Evolutionary conservation across 2,888 invertebrate genomes (phyloP), one percentile per base, ranked within the genome.

Genomic region (Callosobruchus maculatus): DNA sequence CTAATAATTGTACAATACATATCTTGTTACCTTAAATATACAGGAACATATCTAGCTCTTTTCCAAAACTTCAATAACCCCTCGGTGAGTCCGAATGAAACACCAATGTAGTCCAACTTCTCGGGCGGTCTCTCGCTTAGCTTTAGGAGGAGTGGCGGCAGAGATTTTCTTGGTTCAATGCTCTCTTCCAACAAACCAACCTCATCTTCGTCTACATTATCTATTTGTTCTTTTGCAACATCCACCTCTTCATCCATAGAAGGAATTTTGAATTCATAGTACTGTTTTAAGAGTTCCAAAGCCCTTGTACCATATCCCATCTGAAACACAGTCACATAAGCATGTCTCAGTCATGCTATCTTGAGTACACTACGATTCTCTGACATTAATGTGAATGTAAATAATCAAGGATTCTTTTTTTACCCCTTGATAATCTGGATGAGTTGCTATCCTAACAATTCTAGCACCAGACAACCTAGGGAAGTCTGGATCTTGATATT

Each of bases 221-320:
- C 87, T 49, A 91, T 90, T 77, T 90, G 89, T 78, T 83, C 83
- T 70, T 76, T 72, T 21, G 75, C 74, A 18, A 71, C 77, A 72
- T 82, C 77, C 21, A 77, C 76, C 76, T 88, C 86, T 76, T 94
- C 93, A 76, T 92, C 92, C 2, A 95, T 84, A 80, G 92, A 92
- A 0, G 93, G 91, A 73, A 94, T 92, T 83, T 94, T 93, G 0
- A 94, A 92, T 78, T 94, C 92, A 85, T 97, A 99, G 87, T 99
- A 99, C 73, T 95, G 91, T 74, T 94, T 92, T 7, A 99, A 86
- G 67, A 98, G 89, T 75, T 93, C 89, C 4, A 99, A 84, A 0
- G 99, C 97, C 74, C 95, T 90, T 75, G 92, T 92, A 3, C 99
- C 99, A 87, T 99, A 99, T 0, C 99, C 99, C 98, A 98, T 98